Evolutionary conservation across 2,797 vertebrate genomes (phyloP).

Genomic region (Enteromius paludinosus): DNA sequence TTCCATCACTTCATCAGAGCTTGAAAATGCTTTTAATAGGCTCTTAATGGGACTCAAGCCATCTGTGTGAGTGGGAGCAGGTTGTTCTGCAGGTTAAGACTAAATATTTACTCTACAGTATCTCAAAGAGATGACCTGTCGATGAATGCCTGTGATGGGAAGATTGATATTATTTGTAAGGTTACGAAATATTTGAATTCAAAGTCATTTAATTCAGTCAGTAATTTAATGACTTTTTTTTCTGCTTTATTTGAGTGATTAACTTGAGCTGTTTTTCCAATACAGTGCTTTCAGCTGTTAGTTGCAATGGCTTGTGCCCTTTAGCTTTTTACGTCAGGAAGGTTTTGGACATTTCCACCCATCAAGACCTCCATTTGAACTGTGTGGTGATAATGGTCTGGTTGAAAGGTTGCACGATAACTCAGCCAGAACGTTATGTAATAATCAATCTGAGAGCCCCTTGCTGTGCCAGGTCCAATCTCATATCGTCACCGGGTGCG

Average conservation of each 20-base stretch:
- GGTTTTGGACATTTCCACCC: slow-evolving; percentile 25
- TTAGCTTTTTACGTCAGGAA: background rate
- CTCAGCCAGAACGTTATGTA: slow-evolving; percentile 64
- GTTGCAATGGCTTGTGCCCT: background rate
- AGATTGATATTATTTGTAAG: background rate
- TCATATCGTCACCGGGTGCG: slow-evolving; percentile 54
- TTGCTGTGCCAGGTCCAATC: slow-evolving; percentile 53
- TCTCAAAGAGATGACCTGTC: background rate
- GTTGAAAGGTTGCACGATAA: slow-evolving; percentile 50
- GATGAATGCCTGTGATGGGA: background rate
- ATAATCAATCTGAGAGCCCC: slow-evolving; percentile 60
- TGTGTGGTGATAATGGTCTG: slow-evolving; percentile 53
- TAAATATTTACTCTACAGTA: background rate
- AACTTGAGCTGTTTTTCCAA: background rate
- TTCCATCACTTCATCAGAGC: slow-evolving; percentile 87
- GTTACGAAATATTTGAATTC: background rate
- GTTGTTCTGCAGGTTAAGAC: slow-evolving; percentile 46
- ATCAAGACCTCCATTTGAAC: slow-evolving; percentile 26
- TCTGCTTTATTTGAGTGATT: background rate
- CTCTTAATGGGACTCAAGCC: slow-evolving; percentile 64
- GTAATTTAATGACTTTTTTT: background rate
- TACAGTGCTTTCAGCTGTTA: background rate
- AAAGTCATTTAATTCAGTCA: background rate
- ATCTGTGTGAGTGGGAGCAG: slow-evolving; percentile 31
- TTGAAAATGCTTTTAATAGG: slow-evolving; percentile 82